Percentiles rank a stretch among this genome's conserved stretches.
Evolutionary conservation across 2,888 invertebrate genomes (phyloP).

Genomic region (Panzeria rudis): DNA sequence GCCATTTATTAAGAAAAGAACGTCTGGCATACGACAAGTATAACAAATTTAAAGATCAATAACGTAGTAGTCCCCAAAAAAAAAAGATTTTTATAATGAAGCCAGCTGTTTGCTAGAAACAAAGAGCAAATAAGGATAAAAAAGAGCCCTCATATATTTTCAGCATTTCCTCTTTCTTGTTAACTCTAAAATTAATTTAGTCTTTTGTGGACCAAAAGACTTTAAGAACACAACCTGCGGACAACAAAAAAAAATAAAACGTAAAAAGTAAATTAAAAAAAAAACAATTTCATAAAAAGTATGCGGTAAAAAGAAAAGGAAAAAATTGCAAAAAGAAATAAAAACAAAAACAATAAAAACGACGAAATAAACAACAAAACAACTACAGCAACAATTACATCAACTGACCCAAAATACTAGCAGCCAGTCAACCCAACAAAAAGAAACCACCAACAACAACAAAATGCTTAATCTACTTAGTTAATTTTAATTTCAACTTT

Average conservation of each 20-base stretch:
- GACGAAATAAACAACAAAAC: conserved; percentile 65
- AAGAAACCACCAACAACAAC: conserved; percentile 51
- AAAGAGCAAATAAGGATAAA: conserved; percentile 29
- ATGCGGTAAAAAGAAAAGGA: conserved; percentile 6
- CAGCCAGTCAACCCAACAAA: conserved; percentile 50
- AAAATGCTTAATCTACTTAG: conserved; percentile 75
- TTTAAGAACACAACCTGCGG: neutral
- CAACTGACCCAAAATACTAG: conserved; percentile 58
- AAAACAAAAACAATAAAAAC: conserved; percentile 42
- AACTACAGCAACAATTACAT: conserved; percentile 64
- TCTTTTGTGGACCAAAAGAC: conserved; percentile 13
- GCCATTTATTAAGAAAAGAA: neutral
- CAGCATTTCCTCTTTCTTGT: neutral
- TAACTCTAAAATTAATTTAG: neutral
- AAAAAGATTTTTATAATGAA: conserved; percentile 24
- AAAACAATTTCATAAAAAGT: conserved; percentile 14
- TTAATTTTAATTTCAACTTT: conserved; percentile 69
- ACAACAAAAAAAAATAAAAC: conserved; percentile 29
- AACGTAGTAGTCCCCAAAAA: conserved; percentile 3
- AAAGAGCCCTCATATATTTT: conserved; percentile 2
- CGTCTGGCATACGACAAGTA: neutral
- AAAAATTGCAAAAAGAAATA: conserved; percentile 38
- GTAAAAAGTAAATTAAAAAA: conserved; percentile 26
- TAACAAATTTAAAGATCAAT: conserved; percentile 18
- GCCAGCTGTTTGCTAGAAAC: conserved; percentile 54